Evolutionary conservation across 92 coral and sea anemone species (phyloP).

Genomic region (Zoanthus gigantus): DNA sequence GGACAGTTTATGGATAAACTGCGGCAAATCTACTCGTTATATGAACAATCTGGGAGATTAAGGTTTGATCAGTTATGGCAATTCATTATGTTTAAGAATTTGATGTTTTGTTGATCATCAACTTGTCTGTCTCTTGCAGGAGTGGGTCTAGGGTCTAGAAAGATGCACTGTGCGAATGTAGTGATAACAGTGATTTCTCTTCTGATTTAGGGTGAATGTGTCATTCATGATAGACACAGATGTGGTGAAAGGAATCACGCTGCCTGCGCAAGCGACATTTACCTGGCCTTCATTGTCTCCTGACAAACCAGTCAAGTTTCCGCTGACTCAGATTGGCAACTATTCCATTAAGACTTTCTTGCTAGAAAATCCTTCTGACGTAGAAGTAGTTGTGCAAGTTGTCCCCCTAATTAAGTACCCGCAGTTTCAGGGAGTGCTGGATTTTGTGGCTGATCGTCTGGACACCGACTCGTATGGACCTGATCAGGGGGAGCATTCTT

Average conservation of each 20-base stretch:
- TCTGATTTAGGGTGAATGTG: conserved; percentile 68
- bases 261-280: conserved; percentile 78
- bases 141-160: too few relatives aligned
- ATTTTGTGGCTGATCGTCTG: conserved; percentile 85
- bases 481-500: conserved; percentile 72
- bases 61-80: conserved; percentile 57
- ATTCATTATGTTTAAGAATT: not conserved
- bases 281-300: conserved; percentile 95
- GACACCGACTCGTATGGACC: conserved; percentile 30
- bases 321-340: conserved; percentile 94
- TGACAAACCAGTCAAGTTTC: conserved; percentile 95
- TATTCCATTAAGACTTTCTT: conserved; percentile 78
- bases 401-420: conserved; percentile 86
- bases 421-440: conserved; percentile 77
- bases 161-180: too few relatives aligned
- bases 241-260: conserved; percentile 79
- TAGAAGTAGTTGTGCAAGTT: conserved; percentile 83
- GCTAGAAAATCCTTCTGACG: conserved; percentile 93
- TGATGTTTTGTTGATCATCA: too few relatives aligned
- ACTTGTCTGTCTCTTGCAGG: not conserved
- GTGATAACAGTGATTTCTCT: not conserved
- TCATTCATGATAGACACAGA: conserved; percentile 88
- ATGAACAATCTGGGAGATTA: conserved; percentile 72
- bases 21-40: conserved; percentile 76
- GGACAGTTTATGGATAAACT: conserved; percentile 75